Evolutionary conservation across 2,113 vertebrate genomes (phyloP).

Genomic region (Numida meleagris): DNA sequence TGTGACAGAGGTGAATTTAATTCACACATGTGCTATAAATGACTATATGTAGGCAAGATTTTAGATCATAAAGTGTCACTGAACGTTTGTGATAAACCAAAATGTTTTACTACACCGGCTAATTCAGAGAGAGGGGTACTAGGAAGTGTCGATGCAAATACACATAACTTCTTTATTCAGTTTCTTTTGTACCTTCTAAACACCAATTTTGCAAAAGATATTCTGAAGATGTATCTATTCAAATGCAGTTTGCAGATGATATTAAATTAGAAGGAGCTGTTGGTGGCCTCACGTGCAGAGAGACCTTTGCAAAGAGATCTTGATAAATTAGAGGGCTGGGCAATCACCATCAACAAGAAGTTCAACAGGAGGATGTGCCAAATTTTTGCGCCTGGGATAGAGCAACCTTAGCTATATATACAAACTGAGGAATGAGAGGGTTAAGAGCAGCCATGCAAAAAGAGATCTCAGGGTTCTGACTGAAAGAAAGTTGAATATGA

Average conservation of each 20-base stretch:
- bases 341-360: neutral
- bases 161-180: neutral
- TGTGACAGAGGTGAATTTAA: neutral
- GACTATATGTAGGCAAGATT: neutral
- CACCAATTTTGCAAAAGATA: fast-evolving
- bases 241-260: neutral
- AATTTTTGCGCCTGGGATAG: neutral
- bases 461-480: neutral
- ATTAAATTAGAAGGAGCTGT: neutral
- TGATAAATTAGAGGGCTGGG: neutral
- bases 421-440: neutral
- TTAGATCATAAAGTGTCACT: neutral
- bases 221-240: neutral
- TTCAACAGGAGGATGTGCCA: neutral
- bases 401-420: neutral
- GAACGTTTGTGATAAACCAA: neutral
- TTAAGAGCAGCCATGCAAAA: neutral
- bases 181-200: neutral
- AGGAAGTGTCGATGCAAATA: neutral
- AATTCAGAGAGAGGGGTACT: neutral
- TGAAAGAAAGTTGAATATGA: neutral
- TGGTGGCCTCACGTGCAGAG: neutral
- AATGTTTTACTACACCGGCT: neutral
- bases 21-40: neutral
- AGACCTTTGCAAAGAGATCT: neutral